Base-by-base conservation (phyloP, 2,113 vertebrate genomes). In the Hippocampus barbouri region DNA sequence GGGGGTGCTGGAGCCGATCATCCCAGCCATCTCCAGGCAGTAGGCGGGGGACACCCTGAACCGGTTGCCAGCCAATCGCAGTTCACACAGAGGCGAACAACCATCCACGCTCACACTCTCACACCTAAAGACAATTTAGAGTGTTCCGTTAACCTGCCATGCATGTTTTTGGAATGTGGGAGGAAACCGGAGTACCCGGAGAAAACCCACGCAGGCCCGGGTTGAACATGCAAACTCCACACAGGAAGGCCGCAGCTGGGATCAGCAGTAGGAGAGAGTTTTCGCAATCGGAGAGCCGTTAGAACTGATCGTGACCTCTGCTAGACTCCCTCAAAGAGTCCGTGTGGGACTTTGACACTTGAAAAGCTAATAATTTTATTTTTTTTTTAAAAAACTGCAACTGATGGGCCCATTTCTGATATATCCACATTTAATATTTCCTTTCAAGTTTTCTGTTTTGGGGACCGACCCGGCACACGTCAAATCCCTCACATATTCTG, bases 401-500 rank as follows among this genome's bases (percentile, higher is more conserved):
- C 27, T 18, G 23, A 15, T n/a, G 56, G 56, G n/a, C 14, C 27
- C 59, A 61, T 61, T 61, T 65, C 40, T 65, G 64, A 25, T 34
- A 16, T 3, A 34, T 7, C 18, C 8, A 34, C 15, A 23, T 47
- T 47, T 25, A 3, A 66, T 47, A 66, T 66, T 59, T 20, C 15
- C 8, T 27, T 57, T 18, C 1, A 30, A 54, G 63, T 68, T 64
- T 68, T n/a, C 57, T 12, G 20, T 43, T 68, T 68, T 71, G 62
- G 30, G 30, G 20, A 56, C 23, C 6, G 20, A 63, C 61, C 34
- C 20, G 4, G 18, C 34, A 63, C 34, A n/a, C 3, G 30, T 0
- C 18, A 43, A 38, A 45, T 72, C 64, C 51, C 59, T 60, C 69
- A 66, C 70, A n/a, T 53, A 75, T 38, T 60, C 18, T 54, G 63